Base-by-base conservation (phyloP, 2,113 vertebrate species). In the Gadus chalcogrammus region DNA sequence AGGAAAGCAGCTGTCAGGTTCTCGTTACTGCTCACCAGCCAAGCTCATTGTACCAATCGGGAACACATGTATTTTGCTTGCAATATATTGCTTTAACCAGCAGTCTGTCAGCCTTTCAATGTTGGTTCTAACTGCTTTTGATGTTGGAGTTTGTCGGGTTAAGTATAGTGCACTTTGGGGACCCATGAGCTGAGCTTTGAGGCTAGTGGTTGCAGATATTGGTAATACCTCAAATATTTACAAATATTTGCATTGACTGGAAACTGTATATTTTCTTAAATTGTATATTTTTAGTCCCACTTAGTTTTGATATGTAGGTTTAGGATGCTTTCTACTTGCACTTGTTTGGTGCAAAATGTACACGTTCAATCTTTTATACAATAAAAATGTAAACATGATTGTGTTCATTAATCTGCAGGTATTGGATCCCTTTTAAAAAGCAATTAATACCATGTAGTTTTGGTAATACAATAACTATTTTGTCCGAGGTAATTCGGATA, bases 231-330 rank as follows among this genome's bases (percentile, higher is more conserved):
- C 78, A 77, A 59, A 67, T 68, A 63, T 76, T 72, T 69, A 61
- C 78, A 78, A 74, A 78, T 58, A 79, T 88, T 86, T 84, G 67
- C 87, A 75, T 88, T 79, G 71, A 86, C 80, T 82, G 82, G 82
- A 78, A 88, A 86, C 83, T 92, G 88, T 93, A 92, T 90, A 91
- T 91, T 87, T 89, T 91, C 83, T 79, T 64, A 89, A 90, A 89
- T 90, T 92, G 90, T 92, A 88, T 83, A 90, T 89, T 90, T 87
- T 84, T 86, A 81, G 77, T 82, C 77, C 42, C 42, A 35, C 18
- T 79, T 85, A 79, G 73, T 82, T 84, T 88, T 83, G 70, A 84
- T 88, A 74, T 80, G 80, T 92, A 90, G 88, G 83, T 86, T 79
- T 88, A 88, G 85, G 75, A 85, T 64, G 68, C 61, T 73, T 55